Evolutionary conservation across 2,797 vertebrate genomes (phyloP).

Genomic region (Morelia viridis): DNA sequence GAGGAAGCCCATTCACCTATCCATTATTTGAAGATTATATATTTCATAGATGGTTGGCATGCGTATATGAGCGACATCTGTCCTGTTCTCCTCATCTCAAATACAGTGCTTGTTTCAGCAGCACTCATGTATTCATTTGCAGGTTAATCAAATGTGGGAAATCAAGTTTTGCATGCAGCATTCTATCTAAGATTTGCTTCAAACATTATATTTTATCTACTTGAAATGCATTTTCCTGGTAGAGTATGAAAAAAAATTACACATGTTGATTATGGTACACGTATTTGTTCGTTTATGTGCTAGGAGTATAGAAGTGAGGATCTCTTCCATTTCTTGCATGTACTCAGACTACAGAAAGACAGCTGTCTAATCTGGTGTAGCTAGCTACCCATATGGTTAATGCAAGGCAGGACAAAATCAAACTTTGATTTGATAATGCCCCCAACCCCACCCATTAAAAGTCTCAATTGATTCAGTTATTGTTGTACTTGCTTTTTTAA

Average conservation of each 20-base stretch:
- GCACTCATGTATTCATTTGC: not conserved
- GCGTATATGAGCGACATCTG: not conserved
- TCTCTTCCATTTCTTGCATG: not conserved
- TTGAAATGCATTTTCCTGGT: not conserved
- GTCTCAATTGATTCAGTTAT: not conserved
- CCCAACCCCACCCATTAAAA: not conserved
- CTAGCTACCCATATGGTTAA: not conserved
- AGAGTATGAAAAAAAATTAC: not conserved
- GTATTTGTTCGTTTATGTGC: not conserved
- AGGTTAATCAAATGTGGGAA: not conserved
- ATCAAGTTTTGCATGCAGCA: not conserved
- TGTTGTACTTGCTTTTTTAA: not conserved
- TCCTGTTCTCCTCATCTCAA: not conserved
- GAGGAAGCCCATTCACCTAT: too few relatives aligned
- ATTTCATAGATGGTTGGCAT: not conserved
- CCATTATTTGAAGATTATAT: not conserved
- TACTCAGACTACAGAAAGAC: constrained; percentile 1
- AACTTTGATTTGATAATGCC: not conserved
- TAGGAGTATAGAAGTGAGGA: not conserved
- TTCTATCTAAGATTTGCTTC: not conserved
- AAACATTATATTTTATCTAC: not conserved
- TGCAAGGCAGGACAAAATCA: not conserved
- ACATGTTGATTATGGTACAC: not conserved
- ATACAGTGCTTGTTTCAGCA: not conserved
- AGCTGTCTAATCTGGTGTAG: not conserved